Evolutionary conservation across 2,888 invertebrate species (phyloP).

Genomic region (Tinea pellionella): DNA sequence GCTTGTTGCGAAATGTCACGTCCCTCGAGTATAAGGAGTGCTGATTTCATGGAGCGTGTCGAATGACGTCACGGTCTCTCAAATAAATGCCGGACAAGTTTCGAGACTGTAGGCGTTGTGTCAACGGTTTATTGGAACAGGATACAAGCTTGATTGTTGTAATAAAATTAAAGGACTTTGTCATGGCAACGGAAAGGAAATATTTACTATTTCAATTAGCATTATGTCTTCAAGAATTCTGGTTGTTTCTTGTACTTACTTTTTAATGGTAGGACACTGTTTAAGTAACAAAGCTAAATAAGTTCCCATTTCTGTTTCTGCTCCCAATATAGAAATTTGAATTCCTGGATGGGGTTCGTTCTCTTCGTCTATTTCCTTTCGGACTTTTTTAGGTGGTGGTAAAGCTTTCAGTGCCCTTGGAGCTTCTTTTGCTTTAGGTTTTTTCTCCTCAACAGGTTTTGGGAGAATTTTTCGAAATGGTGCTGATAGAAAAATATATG

Average conservation of each 20-base stretch:
- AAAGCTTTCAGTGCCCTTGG: background rate
- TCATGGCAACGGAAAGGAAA: background rate
- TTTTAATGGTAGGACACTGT: conserved; percentile 60
- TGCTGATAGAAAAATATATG: conserved; percentile 26
- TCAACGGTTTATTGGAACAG: background rate
- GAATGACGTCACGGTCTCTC: conserved; percentile 24
- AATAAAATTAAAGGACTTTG: background rate
- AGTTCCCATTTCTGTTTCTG: conserved; percentile 59
- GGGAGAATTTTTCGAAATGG: conserved; percentile 37
- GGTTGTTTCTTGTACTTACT: conserved; percentile 32
- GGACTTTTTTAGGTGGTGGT: background rate
- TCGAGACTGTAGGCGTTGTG: conserved; percentile 13
- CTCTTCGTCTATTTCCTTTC: conserved; percentile 22
- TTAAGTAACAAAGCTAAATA: conserved; percentile 62
- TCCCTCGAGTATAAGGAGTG: conserved; percentile 25
- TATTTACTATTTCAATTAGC: background rate
- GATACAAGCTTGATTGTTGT: background rate
- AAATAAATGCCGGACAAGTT: conserved; percentile 20
- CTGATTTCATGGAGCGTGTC: conserved; percentile 30
- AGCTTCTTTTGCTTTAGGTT: background rate
- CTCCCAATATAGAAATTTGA: conserved; percentile 62
- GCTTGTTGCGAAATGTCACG: conserved; percentile 27
- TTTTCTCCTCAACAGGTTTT: background rate
- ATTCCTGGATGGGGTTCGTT: conserved; percentile 36
- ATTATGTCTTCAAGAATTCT: too few relatives aligned